Evolutionary conservation across 2,888 invertebrate species (phyloP).

Genomic region (Pseudococcus longispinus): DNA sequence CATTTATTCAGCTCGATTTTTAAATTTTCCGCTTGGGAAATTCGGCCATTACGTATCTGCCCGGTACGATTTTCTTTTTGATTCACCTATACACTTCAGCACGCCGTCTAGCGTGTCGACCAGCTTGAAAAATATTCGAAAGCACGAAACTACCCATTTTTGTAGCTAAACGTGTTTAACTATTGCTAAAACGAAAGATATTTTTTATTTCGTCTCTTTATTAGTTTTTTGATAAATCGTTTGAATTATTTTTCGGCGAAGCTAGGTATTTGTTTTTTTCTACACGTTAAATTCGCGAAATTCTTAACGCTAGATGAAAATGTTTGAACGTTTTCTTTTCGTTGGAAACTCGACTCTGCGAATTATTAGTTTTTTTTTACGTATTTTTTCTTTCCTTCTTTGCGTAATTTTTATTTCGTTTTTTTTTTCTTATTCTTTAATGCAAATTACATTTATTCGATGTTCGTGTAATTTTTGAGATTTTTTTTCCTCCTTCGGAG

Average conservation of each 20-base stretch:
- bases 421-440: not conserved
- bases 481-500: not conserved
- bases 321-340: not conserved
- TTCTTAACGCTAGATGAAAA: not conserved
- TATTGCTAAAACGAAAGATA: not conserved
- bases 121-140: not conserved
- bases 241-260: conserved; percentile 18
- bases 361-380: conserved; percentile 7
- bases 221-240: conserved; percentile 34
- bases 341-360: not conserved
- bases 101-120: not conserved
- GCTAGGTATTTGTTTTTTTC: not conserved
- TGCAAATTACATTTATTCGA: conserved; percentile 28
- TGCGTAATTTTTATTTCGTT: not conserved
- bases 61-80: not conserved
- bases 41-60: not conserved
- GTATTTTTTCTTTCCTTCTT: not conserved
- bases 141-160: not conserved
- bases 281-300: not conserved
- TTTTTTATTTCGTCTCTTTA: not conserved
- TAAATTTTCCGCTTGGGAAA: not conserved
- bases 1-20: not conserved
- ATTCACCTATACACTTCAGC: not conserved
- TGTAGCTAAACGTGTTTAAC: not conserved
- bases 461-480: not conserved